These are phyloP conservation scores for Drosophila busckii DNA, from an alignment of 1,140 invertebrate species.

Conservation along the genomic window DNA sequence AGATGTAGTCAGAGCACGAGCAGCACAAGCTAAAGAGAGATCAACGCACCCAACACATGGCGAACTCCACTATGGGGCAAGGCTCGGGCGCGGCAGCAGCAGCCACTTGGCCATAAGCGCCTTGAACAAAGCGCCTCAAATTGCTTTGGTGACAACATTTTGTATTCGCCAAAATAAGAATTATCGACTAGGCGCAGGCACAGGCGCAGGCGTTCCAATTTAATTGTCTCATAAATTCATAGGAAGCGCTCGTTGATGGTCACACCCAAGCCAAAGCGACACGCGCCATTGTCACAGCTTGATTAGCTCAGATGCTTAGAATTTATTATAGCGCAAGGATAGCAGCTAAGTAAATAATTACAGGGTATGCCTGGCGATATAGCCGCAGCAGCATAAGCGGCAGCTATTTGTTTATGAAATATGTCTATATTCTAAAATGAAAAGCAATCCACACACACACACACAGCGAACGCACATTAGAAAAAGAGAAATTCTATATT, in stretches of 20 bases:
- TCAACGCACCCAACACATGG: conserved; percentile 68
- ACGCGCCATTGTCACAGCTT: conserved; percentile 3
- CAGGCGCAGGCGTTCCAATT: conserved; percentile 43
- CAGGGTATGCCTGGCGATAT: too few relatives aligned
- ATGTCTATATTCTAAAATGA: conserved; percentile 4
- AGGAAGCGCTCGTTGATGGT: conserved; percentile 41
- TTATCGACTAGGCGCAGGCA: conserved; percentile 14
- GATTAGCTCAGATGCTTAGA: conserved; percentile 11
- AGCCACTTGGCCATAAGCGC: conserved; percentile 59
- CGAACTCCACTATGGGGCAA: conserved; percentile 9
- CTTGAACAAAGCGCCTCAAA: too few relatives aligned
- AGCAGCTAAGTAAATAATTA: too few relatives aligned
- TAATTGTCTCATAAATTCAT: conserved; percentile 63
- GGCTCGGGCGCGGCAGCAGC: conserved; percentile 48
- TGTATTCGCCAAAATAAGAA: conserved; percentile 42
- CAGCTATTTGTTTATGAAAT: too few relatives aligned
- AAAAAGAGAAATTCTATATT: conserved; percentile 37
- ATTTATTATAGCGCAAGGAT: too few relatives aligned
- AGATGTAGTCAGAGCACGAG: conserved; percentile 39
- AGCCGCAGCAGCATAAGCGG: too few relatives aligned
- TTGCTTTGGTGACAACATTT: conserved; percentile 27
- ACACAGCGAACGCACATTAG: neutral
- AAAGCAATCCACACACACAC: neutral
- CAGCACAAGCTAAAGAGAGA: conserved; percentile 33
- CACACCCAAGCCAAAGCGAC: conserved; percentile 16